These are phyloP conservation scores for Engraulis encrasicolus DNA, from an alignment of 2,113 vertebrate genomes.

Conservation along the genomic window DNA sequence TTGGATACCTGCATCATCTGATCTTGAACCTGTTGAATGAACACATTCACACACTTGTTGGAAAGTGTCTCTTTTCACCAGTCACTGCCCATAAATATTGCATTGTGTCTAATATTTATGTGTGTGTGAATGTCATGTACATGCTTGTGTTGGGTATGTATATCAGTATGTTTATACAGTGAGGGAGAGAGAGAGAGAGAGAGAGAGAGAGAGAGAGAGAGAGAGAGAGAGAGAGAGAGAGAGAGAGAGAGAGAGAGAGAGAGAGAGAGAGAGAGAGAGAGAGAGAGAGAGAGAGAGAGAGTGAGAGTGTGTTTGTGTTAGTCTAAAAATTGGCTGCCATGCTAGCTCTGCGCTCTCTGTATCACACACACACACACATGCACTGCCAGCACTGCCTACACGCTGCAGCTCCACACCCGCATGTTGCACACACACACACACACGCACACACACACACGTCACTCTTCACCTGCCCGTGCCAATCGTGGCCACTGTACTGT, in stretches of 20 bases:
- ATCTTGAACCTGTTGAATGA: too few species aligned
- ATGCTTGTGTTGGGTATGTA: too few species aligned
- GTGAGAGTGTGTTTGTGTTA: background rate
- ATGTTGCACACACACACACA: slow-evolving; percentile 12
- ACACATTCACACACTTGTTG: background rate
- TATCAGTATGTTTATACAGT: too few species aligned
- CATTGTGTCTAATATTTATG: too few species aligned
- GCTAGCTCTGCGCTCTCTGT: background rate
- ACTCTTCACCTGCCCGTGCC: background rate
- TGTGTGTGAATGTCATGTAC: too few species aligned
- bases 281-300: background rate
- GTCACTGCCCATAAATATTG: too few species aligned
- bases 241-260: too few species aligned
- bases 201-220: too few species aligned
- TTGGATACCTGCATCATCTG: too few species aligned
- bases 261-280: background rate
- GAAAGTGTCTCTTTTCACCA: background rate
- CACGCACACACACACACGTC: background rate
- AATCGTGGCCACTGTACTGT: background rate
- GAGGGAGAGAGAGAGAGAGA: too few species aligned
- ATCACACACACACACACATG: background rate
- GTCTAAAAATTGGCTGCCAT: background rate
- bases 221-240: too few species aligned
- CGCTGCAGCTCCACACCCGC: background rate
- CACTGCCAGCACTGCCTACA: background rate